A percentile compares a stretch with the other conserved stretches of the same genome.
phyloP scores from a whole-genome alignment of 37 sponge, comb jelly and placozoan species.

The Cliona cf. orientalis region DNA sequence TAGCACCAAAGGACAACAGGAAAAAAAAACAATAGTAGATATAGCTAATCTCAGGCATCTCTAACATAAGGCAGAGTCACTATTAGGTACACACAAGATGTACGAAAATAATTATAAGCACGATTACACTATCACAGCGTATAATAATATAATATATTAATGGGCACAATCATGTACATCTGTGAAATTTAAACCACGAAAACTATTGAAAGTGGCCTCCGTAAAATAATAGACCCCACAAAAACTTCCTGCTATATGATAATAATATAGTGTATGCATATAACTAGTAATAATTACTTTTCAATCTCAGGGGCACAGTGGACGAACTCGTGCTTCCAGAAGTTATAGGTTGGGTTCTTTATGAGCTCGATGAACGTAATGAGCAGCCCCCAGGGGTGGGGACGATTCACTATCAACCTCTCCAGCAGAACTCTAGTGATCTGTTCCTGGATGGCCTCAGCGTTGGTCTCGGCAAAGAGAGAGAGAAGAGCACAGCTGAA shows the following conservation, averaged over 20 bases:
- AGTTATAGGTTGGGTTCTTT: conserved; percentile 92
- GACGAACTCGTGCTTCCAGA: conserved; percentile 99
- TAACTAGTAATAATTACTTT: conserved; percentile 81
- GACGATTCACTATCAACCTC: conserved; percentile 95
- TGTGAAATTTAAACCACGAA: too few relatives aligned
- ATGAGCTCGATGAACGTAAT: conserved; percentile 99
- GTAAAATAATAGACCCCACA: neutral
- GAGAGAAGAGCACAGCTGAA: conserved; percentile 97
- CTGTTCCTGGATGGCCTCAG: conserved; percentile 97
- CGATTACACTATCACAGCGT: neutral
- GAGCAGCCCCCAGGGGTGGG: conserved; percentile 99
- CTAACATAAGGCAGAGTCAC: too few relatives aligned
- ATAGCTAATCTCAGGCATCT: too few relatives aligned
- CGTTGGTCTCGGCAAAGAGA: conserved; percentile 91
- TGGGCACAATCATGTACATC: too few relatives aligned
- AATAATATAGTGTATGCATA: too few relatives aligned
- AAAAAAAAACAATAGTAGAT: neutral
- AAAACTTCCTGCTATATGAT: neutral
- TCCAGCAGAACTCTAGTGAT: conserved; percentile 98
- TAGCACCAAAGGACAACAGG: neutral
- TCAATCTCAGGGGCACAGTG: conserved; percentile 99
- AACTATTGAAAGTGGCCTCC: too few relatives aligned
- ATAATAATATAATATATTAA: too few relatives aligned
- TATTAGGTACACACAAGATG: too few relatives aligned
- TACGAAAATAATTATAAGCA: neutral